Base-by-base conservation (phyloP, 2,113 vertebrate species). In the Orycteropus afer region DNA sequence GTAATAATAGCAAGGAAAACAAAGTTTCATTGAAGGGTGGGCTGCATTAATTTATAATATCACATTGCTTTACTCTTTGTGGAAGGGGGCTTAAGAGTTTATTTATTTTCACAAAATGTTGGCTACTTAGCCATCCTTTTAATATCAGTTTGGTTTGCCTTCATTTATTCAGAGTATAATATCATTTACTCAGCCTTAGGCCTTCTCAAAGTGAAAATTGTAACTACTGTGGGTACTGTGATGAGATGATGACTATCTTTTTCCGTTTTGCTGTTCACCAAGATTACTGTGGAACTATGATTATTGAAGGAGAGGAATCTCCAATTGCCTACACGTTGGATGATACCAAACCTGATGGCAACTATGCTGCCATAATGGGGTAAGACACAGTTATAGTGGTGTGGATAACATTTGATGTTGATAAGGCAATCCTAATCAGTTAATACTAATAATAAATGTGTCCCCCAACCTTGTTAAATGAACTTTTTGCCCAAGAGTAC, bases 221-320 rank as follows among this genome's bases (percentile, higher is more conserved):
- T 80, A 95, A 84, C 37, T 81, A 1, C 22, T 80, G 2, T 42
- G 45, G 34, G 6, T 32, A 57, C 49, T 69, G 59, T 89, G 73
- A 71, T 73, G 76, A 4, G 69, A 42, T 76, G 23, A 40, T 89
- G 14, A 74, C 71, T 45, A 57, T 47, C 22, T 61, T 95, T 63
- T 57, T 96, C 80, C 49, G 59, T 92, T 71, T 86, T 82, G 8
- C 40, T 91, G 0, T 90, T 95, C 71, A 91, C 42, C 92, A 96
- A 99, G 99, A 99, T 65, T 99, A 98, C 96, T 99, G 99, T 95
- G 99, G 99, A 95, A 99, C 97, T 83, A 99, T 99, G 99, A 98
- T 99, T 92, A 99, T 99, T 42, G 99, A 99, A 98, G 99, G 99
- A 71, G 99, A 99, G 11, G 99, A 99, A 29, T 98, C 99, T 86